A percentile compares a stretch with the other conserved stretches of the same genome.
Evolutionary conservation across 64 coral and sea anemone species (phyloP).

Genomic region (Actinia equina): DNA sequence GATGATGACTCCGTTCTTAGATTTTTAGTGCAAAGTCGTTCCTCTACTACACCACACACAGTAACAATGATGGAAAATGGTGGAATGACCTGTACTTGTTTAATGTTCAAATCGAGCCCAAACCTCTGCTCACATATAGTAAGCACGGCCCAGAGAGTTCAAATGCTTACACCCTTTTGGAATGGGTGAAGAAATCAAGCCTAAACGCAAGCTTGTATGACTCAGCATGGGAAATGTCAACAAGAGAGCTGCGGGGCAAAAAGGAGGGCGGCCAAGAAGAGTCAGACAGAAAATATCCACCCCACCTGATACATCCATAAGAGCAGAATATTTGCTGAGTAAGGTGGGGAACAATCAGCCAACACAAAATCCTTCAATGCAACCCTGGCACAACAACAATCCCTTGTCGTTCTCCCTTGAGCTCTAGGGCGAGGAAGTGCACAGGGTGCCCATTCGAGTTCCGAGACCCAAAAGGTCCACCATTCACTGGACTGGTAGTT

Average conservation of each 20-base stretch:
- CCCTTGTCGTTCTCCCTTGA: constrained; percentile 29
- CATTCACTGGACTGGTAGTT: constrained; percentile 30
- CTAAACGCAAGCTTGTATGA: constrained; percentile 39
- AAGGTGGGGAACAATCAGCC: not conserved
- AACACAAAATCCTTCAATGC: not conserved
- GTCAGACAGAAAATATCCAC: not conserved
- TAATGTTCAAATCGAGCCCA: constrained; percentile 68
- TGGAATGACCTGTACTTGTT: constrained; percentile 39
- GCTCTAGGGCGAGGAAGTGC: constrained; percentile 23
- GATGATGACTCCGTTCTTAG: constrained; percentile 5
- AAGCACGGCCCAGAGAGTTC: constrained; percentile 39
- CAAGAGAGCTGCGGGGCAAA: constrained; percentile 38
- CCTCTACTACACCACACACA: constrained; percentile 29
- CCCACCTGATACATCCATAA: not conserved
- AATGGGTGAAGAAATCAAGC: constrained; percentile 51
- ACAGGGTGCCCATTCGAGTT: constrained; percentile 30
- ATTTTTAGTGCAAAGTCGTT: constrained; percentile 48
- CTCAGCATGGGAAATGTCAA: constrained; percentile 41
- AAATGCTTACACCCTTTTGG: constrained; percentile 30
- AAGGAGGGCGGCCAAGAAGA: constrained; percentile 31
- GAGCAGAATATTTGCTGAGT: not conserved
- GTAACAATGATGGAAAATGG: constrained; percentile 39
- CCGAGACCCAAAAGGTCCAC: constrained; percentile 19
- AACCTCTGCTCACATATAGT: constrained; percentile 59
- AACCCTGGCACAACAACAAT: constrained; percentile 40